Conservation (phyloP, 2,888 invertebrate species). For the Pseudeuparius sepicola region DNA sequence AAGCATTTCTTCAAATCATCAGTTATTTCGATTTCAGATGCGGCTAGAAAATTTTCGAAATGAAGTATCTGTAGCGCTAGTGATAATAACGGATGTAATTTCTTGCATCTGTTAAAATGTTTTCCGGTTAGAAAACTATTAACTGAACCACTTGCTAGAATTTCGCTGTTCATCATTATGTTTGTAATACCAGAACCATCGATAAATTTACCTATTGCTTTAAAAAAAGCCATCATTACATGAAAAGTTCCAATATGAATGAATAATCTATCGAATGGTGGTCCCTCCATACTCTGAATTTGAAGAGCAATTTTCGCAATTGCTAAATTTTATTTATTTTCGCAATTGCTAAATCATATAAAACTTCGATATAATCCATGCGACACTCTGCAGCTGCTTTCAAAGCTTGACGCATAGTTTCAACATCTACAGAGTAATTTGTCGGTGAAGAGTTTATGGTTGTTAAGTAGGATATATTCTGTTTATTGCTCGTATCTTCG, state of each 20-base stretch:
- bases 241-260: constrained; percentile 34
- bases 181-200: constrained; percentile 24
- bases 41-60: constrained; percentile 11
- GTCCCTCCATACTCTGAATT: constrained; percentile 20
- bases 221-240: constrained; percentile 29
- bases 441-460: constrained; percentile 29
- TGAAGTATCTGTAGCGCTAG: too few relatives aligned
- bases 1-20: background rate
- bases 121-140: constrained; percentile 25
- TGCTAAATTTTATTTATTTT: constrained; percentile 27
- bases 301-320: constrained; percentile 26
- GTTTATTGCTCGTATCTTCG: constrained; percentile 10
- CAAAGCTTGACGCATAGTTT: constrained; percentile 22
- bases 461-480: constrained; percentile 21
- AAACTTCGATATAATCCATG: too few relatives aligned
- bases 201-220: constrained; percentile 29
- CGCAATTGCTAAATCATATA: too few relatives aligned
- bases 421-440: constrained; percentile 21
- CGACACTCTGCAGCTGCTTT: constrained; percentile 21
- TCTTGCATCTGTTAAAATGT: constrained; percentile 29
- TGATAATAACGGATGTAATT: constrained; percentile 23
- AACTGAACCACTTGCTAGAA: constrained; percentile 27
- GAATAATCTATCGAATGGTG: constrained; percentile 28
- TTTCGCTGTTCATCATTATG: constrained; percentile 22
- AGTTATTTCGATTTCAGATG: background rate